These are phyloP conservation scores for Eucidaris tribuloides DNA, from an alignment of 35 echinoderm and acorn worm species.

Conservation along the genomic window DNA sequence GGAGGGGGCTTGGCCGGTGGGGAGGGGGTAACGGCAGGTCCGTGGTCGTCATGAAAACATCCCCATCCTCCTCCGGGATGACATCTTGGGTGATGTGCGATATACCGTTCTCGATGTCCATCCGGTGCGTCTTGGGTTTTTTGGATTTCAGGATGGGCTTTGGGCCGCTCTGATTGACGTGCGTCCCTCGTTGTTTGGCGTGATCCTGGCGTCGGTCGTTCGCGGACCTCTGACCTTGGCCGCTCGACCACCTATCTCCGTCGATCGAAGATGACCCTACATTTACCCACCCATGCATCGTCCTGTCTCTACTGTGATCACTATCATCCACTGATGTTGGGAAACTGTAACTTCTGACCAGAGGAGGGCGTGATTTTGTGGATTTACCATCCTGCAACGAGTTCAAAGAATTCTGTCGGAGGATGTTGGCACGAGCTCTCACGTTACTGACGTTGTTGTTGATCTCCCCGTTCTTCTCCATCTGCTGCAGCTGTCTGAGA, in stretches of 20 bases:
- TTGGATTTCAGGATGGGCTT: slow-evolving; percentile 20
- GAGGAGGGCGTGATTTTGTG: not conserved
- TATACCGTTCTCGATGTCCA: slow-evolving; percentile 29
- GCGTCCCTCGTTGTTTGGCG: not conserved
- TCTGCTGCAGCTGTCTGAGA: not conserved
- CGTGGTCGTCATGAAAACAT: not conserved
- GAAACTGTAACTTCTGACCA: not conserved
- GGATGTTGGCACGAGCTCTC: not conserved
- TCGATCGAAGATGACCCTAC: too few relatives aligned
- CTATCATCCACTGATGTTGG: not conserved
- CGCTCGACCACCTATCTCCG: not conserved
- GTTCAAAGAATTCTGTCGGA: not conserved
- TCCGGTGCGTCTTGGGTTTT: not conserved
- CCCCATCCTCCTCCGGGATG: slow-evolving; percentile 3
- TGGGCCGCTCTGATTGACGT: not conserved
- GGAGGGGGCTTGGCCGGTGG: not conserved
- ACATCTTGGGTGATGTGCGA: slow-evolving; percentile 25
- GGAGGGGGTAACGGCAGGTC: not conserved
- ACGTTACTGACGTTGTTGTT: slow-evolving; percentile 18
- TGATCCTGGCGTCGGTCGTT: not conserved
- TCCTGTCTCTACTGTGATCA: not conserved
- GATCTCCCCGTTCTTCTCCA: not conserved
- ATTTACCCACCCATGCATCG: too few relatives aligned
- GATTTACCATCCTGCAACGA: not conserved
- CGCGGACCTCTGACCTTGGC: not conserved